These are phyloP conservation scores for Macroramphosus scolopax DNA, from an alignment of 2,797 vertebrate species.

Conservation along the genomic window DNA sequence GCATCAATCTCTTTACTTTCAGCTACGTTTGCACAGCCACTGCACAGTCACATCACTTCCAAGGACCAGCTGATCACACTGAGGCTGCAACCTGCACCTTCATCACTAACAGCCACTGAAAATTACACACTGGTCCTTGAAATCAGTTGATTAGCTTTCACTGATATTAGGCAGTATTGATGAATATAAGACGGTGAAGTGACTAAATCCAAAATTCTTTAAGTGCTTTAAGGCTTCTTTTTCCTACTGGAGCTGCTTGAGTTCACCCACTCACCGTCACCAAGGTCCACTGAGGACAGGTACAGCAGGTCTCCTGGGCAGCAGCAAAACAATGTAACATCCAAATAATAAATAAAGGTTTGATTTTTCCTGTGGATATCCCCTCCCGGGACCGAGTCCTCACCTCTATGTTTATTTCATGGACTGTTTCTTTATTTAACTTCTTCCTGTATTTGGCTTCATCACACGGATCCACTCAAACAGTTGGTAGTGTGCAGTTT, in stretches of 20 bases:
- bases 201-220: too few species aligned
- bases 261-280: conserved; percentile 4
- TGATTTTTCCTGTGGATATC: neutral
- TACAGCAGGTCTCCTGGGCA: neutral
- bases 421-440: neutral
- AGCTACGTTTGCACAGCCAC: too few species aligned
- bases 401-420: neutral
- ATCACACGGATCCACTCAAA: neutral
- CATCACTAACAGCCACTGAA: too few species aligned
- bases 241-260: neutral
- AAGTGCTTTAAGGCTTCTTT: neutral
- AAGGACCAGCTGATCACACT: too few species aligned
- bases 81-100: too few species aligned
- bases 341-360: neutral
- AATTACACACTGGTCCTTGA: too few species aligned
- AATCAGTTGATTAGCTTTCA: too few species aligned
- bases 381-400: neutral
- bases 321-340: conserved; percentile 7
- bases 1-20: too few species aligned
- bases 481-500: too few species aligned
- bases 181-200: too few species aligned
- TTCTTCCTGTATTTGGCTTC: neutral
- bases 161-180: too few species aligned
- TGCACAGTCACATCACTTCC: too few species aligned
- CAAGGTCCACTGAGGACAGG: neutral